Evolutionary conservation across 2,888 invertebrate species (phyloP).

Genomic region (Dilophus febrilis): DNA sequence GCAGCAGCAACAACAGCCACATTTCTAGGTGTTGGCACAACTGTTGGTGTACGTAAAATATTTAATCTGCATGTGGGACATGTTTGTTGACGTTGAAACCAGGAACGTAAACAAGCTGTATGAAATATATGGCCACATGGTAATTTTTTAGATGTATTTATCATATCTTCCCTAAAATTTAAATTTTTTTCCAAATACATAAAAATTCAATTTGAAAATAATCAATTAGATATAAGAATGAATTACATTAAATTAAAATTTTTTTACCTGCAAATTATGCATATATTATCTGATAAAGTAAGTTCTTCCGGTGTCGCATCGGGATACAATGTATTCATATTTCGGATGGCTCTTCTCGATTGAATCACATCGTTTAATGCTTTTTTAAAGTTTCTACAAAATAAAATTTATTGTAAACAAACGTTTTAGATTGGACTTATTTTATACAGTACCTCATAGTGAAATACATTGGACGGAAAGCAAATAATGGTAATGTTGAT

Average conservation of each 20-base stretch:
- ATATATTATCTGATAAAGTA: slow-evolving; percentile 86
- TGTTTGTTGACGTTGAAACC: slow-evolving; percentile 99
- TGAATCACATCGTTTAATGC: slow-evolving; percentile 93
- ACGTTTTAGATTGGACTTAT: background rate
- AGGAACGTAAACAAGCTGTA: slow-evolving; percentile 88
- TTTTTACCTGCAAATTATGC: slow-evolving; percentile 79
- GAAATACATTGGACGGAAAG: slow-evolving; percentile 97
- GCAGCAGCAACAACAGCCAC: slow-evolving; percentile 11
- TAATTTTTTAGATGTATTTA: slow-evolving; percentile 74
- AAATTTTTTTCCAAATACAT: background rate
- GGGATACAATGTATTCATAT: slow-evolving; percentile 96
- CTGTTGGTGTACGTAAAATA: slow-evolving; percentile 42
- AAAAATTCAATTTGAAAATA: background rate
- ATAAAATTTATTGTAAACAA: slow-evolving; percentile 1
- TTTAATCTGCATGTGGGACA: slow-evolving; percentile 97
- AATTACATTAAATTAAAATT: slow-evolving; percentile 2
- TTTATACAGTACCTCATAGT: slow-evolving; percentile 67
- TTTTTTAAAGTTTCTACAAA: slow-evolving; percentile 77
- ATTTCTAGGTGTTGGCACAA: slow-evolving; percentile 12
- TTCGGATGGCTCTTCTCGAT: slow-evolving; percentile 88
- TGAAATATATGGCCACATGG: slow-evolving; percentile 99
- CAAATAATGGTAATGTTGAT: slow-evolving; percentile 94
- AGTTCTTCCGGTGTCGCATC: slow-evolving; percentile 89
- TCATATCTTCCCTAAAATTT: slow-evolving; percentile 42
- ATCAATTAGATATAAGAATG: background rate